Conservation (phyloP, 2,113 vertebrate species). For the Barbus barbus region DNA sequence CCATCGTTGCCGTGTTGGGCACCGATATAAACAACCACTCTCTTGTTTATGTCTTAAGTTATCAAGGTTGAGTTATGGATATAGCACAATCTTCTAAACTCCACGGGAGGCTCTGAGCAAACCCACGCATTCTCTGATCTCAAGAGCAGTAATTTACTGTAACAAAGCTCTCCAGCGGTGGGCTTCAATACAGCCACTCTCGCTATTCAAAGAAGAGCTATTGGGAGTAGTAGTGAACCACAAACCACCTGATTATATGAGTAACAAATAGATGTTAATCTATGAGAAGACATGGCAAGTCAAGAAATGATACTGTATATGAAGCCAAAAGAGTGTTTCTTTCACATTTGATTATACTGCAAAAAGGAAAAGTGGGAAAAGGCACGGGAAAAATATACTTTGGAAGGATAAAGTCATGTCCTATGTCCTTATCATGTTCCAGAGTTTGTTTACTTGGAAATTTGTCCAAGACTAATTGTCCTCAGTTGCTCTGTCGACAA, state of each 20-base stretch:
- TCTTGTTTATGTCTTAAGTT: background rate
- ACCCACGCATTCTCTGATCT: constrained; percentile 28
- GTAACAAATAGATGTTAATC: background rate
- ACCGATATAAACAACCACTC: background rate
- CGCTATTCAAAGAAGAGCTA: constrained; percentile 33
- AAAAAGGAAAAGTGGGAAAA: background rate
- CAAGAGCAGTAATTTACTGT: constrained; percentile 24
- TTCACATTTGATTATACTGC: background rate
- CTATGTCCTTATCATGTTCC: background rate
- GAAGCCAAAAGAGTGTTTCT: background rate
- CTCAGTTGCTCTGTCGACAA: background rate
- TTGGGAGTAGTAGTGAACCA: background rate
- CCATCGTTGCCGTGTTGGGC: background rate
- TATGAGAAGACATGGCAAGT: background rate
- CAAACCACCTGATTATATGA: background rate
- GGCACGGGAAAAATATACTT: background rate
- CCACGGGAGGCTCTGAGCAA: constrained; percentile 10
- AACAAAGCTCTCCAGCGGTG: constrained; percentile 24
- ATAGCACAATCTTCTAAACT: background rate
- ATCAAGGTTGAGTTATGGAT: constrained; percentile 4
- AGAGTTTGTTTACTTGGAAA: background rate
- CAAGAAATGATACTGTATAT: background rate
- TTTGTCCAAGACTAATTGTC: background rate
- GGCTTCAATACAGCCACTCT: constrained; percentile 13
- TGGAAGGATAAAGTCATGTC: background rate